phyloP scores from a whole-genome alignment of 2,888 invertebrate genomes.

The Eristalis tenax region DNA sequence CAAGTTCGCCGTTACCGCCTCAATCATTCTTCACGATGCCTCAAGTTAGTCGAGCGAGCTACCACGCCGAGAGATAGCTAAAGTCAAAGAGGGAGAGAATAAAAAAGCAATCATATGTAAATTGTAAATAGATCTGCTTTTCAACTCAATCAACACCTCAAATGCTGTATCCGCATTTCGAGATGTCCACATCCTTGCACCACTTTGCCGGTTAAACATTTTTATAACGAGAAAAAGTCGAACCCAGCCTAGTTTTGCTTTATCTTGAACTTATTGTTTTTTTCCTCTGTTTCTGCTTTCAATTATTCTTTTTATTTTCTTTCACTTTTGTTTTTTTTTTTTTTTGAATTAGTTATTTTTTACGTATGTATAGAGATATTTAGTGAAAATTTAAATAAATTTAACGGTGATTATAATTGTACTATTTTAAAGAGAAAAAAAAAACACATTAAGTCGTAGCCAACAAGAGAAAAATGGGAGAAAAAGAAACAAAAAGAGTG shows the following conservation, averaged over 20 bases:
- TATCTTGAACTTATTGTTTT: constrained; percentile 32
- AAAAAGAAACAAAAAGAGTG: constrained; percentile 70
- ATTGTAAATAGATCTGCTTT: constrained; percentile 66
- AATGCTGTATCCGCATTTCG: constrained; percentile 13
- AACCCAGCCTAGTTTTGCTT: constrained; percentile 15
- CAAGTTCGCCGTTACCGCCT: constrained; percentile 60
- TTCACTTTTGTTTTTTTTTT: constrained; percentile 9
- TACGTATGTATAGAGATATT: constrained; percentile 50
- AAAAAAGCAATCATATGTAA: constrained; percentile 32
- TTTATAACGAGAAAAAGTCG: constrained; percentile 49
- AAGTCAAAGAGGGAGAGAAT: not conserved
- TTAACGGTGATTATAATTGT: constrained; percentile 69
- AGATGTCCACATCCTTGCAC: constrained; percentile 44
- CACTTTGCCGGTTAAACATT: constrained; percentile 49
- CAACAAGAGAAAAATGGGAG: constrained; percentile 63
- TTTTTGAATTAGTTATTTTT: constrained; percentile 11
- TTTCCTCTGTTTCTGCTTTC: constrained; percentile 7
- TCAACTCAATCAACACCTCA: constrained; percentile 41
- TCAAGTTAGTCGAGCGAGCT: constrained; percentile 26
- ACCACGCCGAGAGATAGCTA: not conserved
- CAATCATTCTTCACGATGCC: constrained; percentile 48
- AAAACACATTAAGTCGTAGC: constrained; percentile 45
- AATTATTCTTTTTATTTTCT: constrained; percentile 8
- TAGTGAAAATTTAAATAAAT: constrained; percentile 66
- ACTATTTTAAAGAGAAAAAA: constrained; percentile 59